Evolutionary conservation across 2,888 invertebrate genomes (phyloP), one percentile per base, ranked within the genome.

Genomic region (Acanthosepion esculentum): DNA sequence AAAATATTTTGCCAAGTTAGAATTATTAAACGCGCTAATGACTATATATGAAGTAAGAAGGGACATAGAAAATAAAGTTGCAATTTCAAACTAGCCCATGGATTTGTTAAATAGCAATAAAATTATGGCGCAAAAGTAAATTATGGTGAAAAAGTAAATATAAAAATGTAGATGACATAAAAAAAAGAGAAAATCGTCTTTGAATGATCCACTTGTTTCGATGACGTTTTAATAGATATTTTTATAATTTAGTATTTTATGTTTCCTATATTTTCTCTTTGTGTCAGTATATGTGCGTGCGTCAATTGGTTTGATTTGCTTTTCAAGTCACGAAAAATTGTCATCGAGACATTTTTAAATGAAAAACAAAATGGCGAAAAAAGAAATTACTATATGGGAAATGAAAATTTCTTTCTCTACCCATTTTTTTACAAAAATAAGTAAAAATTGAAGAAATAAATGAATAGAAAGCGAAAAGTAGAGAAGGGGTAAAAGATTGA

Each of bases 311-410:
- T 78, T 78, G 78, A 78, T 78, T 33, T 78, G 78, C 78, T 78
- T 78, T 33, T 78, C 33, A 78, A 78, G 78, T 78, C 78, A n/a
- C n/a, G 78, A 78, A 78, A 78, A 78, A 78, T 78, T 78, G 78
- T 78, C 78, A n/a, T 78, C 78, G n/a, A 78, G 78, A n/a, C 78
- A 78, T 33, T 33, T 78, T 78, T 33, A 78, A 78, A 78, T 78
- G n/a, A 78, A 78, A n/a, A n/a, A 78, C 78, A 78, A 78, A 78
- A 78, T 78, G 78, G 78, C 78, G 78, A 33, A n/a, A 78, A 55
- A n/a, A 7, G 64, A 64, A 33, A 78, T 78, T 78, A n/a, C 15
- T n/a, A 3, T 33, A 78, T 78, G n/a, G n/a, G 78, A 59, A 59
- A 78, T 78, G n/a, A 78, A n/a, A 78, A 15, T n/a, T 78, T 33